phyloP scores from a whole-genome alignment of 1,140 invertebrate genomes.

The Holcopasites calliopsidis region DNA sequence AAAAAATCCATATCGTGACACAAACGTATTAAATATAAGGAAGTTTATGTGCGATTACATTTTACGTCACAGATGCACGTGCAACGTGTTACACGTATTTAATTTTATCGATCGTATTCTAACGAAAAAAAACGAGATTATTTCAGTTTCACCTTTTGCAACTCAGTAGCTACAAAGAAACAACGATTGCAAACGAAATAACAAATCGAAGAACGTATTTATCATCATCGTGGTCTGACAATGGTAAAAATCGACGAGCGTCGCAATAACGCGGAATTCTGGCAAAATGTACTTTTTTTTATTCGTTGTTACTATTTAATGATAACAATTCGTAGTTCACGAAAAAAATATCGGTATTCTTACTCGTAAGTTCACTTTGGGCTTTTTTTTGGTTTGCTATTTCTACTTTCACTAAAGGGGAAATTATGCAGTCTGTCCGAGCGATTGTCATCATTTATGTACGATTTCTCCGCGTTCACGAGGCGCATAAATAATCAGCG shows the following conservation, averaged over 20 bases:
- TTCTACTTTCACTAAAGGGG: slow-evolving; percentile 38
- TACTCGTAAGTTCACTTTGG: not conserved
- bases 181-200: not conserved
- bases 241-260: too few species aligned
- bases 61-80: slow-evolving; percentile 3
- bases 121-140: not conserved
- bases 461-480: slow-evolving; percentile 50
- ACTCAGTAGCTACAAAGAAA: too few species aligned
- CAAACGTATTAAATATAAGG: not conserved
- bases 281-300: too few species aligned
- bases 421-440: slow-evolving; percentile 36
- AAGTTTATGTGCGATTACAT: slow-evolving; percentile 17
- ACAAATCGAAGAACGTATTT: not conserved
- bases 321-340: not conserved
- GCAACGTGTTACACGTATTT: not conserved
- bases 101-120: slow-evolving; percentile 20
- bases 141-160: not conserved
- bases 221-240: too few species aligned
- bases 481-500: slow-evolving; percentile 46
- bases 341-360: not conserved
- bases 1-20: not conserved
- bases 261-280: too few species aligned
- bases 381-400: slow-evolving; percentile 14
- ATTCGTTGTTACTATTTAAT: not conserved
- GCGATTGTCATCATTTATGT: slow-evolving; percentile 41